Evolutionary conservation across 2,113 vertebrate genomes (phyloP).

Genomic region (Pedionomus torquatus): DNA sequence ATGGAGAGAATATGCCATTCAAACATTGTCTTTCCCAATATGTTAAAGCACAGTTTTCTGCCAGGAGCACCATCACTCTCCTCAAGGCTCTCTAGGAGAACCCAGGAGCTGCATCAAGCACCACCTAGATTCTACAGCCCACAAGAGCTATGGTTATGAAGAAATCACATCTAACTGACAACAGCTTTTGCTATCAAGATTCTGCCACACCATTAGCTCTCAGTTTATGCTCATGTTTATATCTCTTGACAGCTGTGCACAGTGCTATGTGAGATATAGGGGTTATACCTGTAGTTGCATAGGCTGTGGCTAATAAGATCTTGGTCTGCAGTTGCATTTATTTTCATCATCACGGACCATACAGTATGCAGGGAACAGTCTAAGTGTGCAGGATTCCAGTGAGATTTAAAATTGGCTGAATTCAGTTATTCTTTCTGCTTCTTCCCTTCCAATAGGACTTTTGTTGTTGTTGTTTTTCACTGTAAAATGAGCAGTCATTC

Average conservation of each 20-base stretch:
- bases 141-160: rapidly evolving
- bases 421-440: not conserved
- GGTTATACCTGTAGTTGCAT: not conserved
- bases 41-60: not conserved
- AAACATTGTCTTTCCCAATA: not conserved
- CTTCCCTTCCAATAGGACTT: not conserved
- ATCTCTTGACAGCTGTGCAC: not conserved
- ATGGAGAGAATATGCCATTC: not conserved
- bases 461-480: not conserved
- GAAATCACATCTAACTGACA: not conserved
- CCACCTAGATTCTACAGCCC: not conserved
- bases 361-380: not conserved
- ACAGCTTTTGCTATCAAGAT: not conserved
- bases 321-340: not conserved
- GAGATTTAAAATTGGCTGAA: not conserved
- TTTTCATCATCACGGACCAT: not conserved
- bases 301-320: not conserved
- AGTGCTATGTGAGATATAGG: not conserved
- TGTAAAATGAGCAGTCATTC: not conserved
- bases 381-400: not conserved
- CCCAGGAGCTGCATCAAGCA: not conserved
- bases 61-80: not conserved
- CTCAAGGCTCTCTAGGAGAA: not conserved
- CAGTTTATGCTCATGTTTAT: not conserved
- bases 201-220: not conserved